Conservation (phyloP, 2,113 vertebrate genomes). For the Pollimyrus isidori region DNA sequence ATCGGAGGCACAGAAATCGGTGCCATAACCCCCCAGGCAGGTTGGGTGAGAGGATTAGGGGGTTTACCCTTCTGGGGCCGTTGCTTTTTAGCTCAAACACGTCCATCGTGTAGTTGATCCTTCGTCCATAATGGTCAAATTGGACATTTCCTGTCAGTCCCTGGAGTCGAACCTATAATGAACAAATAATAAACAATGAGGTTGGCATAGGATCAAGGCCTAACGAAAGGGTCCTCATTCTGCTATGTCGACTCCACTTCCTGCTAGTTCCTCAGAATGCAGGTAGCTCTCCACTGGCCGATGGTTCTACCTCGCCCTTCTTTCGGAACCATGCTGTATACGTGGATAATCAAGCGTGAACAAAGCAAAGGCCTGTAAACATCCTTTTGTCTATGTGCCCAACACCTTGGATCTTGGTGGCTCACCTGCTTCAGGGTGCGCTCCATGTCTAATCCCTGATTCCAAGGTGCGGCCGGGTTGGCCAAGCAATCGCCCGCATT, state of each 20-base stretch:
- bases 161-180: slow-evolving; percentile 84
- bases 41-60: not conserved
- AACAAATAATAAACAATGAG: not conserved
- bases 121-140: slow-evolving; percentile 93
- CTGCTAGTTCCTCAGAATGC: not conserved
- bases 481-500: slow-evolving; percentile 95
- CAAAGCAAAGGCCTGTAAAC: not conserved
- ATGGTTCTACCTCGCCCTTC: not conserved
- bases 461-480: slow-evolving; percentile 94
- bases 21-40: not conserved
- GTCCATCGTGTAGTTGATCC: slow-evolving; percentile 97
- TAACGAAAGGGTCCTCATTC: not conserved
- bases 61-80: slow-evolving; percentile 80
- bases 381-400: not conserved
- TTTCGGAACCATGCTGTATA: not conserved
- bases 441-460: slow-evolving; percentile 90
- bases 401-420: too few species aligned
- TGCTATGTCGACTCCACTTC: not conserved
- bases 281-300: not conserved
- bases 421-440: slow-evolving; percentile 76
- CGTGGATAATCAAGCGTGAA: not conserved
- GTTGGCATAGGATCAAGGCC: not conserved
- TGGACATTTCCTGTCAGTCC: slow-evolving; percentile 96
- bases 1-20: not conserved
- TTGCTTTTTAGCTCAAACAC: slow-evolving; percentile 95